phyloP scores from a whole-genome alignment of 2,888 invertebrate genomes.

The Ariolimax columbianus region DNA sequence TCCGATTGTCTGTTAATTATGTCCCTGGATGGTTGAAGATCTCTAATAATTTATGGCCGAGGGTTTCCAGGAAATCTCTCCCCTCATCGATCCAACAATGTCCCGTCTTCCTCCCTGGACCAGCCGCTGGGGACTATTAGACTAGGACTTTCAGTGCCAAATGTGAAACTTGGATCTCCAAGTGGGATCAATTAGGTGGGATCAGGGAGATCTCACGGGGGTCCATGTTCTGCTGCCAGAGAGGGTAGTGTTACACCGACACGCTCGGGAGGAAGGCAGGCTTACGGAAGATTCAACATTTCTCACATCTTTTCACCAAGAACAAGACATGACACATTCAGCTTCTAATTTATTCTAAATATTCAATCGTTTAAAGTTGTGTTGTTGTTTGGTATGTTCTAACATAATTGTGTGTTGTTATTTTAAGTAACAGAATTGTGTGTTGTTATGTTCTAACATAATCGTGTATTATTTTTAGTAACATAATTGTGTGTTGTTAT shows the following conservation, averaged over 20 bases:
- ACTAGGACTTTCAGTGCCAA: not conserved
- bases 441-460: too few relatives aligned
- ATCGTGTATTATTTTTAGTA: too few relatives aligned
- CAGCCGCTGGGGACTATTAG: constrained; percentile 25
- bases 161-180: not conserved
- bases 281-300: too few relatives aligned
- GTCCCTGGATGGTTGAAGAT: not conserved
- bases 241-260: too few relatives aligned
- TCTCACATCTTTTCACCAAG: too few relatives aligned
- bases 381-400: too few relatives aligned
- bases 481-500: too few relatives aligned
- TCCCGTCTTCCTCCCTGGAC: not conserved
- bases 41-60: constrained; percentile 5
- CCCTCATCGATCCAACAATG: not conserved
- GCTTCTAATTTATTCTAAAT: too few relatives aligned
- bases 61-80: not conserved
- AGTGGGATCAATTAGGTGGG: constrained; percentile 20
- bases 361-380: too few relatives aligned
- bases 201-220: not conserved
- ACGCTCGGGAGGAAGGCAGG: not conserved
- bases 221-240: not conserved
- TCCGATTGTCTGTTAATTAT: not conserved
- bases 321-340: too few relatives aligned
- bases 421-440: too few relatives aligned
- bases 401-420: too few relatives aligned